Evolutionary conservation across 2,797 vertebrate species (phyloP).

Genomic region (Ptychobarbus kaznakovi): DNA sequence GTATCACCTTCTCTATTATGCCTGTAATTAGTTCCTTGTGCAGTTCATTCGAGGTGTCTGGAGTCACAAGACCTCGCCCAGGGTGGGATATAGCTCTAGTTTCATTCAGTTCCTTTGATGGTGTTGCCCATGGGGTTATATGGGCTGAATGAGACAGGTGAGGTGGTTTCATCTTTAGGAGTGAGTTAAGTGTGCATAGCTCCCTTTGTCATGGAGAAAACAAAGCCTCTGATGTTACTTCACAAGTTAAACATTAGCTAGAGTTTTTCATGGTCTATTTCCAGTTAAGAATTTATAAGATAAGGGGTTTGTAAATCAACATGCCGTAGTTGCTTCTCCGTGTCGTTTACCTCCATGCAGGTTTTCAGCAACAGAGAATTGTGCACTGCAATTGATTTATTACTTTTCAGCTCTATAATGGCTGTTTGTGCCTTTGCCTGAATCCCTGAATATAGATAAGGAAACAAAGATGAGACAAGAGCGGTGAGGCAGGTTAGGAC

Average conservation of each 20-base stretch:
- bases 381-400: constrained; percentile 39
- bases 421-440: constrained; percentile 36
- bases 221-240: constrained; percentile 12
- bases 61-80: not conserved
- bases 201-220: constrained; percentile 18
- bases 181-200: not conserved
- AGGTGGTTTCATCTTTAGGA: constrained; percentile 6
- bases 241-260: constrained; percentile 47
- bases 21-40: not conserved
- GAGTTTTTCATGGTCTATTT: not conserved
- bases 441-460: constrained; percentile 37
- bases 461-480: not conserved
- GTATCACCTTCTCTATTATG: constrained; percentile 3
- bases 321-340: not conserved
- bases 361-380: not conserved
- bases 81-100: not conserved
- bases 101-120: constrained; percentile 4
- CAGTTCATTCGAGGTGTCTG: not conserved
- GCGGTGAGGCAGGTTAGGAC: not conserved
- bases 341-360: not conserved
- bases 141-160: not conserved
- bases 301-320: constrained; percentile 23
- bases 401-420: constrained; percentile 17
- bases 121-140: not conserved
- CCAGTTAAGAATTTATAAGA: constrained; percentile 1